Evolutionary conservation across 1,140 invertebrate genomes (phyloP), one percentile per base, ranked within the genome.

Genomic region (Drosophila watanabei): DNA sequence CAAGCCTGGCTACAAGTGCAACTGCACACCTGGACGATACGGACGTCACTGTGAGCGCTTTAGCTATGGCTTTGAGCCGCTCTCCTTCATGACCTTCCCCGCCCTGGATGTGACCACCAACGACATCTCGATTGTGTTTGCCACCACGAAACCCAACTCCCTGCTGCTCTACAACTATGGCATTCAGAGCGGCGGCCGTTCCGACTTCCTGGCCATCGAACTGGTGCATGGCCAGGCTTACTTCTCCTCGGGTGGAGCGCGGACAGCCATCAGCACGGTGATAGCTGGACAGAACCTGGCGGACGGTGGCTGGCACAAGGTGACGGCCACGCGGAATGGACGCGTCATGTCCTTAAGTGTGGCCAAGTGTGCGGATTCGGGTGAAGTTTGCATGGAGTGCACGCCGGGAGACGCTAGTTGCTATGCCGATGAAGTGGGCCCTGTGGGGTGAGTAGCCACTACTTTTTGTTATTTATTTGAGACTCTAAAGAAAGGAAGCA

Each of bases 171-270:
- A 99, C 93, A 99, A 98, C 80, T 98, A 97, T 84, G 98, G 98
- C 2, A 94, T 95, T 1, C 97, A 97, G 89, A 97, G 95, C 46
- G 97, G 97, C 32, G 98, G 98, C 5, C 94, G 98, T 78, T 98
- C 97, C 0, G 98, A 99, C 92, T 99, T 99, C 91, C 95, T 99
- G 33, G 97, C 98, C 0, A 94, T 99, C 45, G 98, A 99, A 94
- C 92, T 99, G 56, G 94, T 98, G 1, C 95, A 96, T 41, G 97
- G 98, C 1, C 95, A 95, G 82, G 96, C 97, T 0, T 94, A 96
- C 16, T 98, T 99, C 93, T 98, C 98, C 0, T 98, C 97, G 89
- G 98, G 98, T 32, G 98, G 97, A 3, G 95, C 97, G 2, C 94
- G 97, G 82, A 98, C 97, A 30, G 97, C 97, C 5, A 97, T 98